phyloP scores from a whole-genome alignment of 2,888 invertebrate species.

The Catonia carolina region DNA sequence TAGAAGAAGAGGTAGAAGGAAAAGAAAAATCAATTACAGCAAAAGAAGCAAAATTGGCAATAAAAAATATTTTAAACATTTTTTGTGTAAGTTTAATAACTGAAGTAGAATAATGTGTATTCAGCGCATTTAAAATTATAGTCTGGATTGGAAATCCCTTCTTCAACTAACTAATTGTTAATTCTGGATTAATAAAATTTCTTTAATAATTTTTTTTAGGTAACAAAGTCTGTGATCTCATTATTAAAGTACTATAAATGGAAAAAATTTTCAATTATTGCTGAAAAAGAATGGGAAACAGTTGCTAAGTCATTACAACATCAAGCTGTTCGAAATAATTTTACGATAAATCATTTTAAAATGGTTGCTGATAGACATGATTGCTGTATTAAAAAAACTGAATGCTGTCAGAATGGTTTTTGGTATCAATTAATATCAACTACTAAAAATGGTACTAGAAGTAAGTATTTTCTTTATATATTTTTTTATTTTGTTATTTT shows the following conservation, averaged over 20 bases:
- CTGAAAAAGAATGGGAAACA: constrained; percentile 71
- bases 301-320: constrained; percentile 74
- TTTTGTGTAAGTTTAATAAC: too few species aligned
- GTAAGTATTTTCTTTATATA: constrained; percentile 50
- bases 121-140: too few species aligned
- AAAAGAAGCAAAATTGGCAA: too few species aligned
- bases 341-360: constrained; percentile 75
- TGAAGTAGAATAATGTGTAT: too few species aligned
- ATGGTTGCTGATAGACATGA: constrained; percentile 63
- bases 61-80: too few species aligned
- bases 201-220: constrained; percentile 49
- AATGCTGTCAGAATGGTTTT: constrained; percentile 69
- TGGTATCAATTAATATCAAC: constrained; percentile 80
- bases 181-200: not conserved
- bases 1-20: too few species aligned
- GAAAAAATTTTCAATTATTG: constrained; percentile 86
- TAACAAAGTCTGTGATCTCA: constrained; percentile 90
- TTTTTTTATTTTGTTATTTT: too few species aligned
- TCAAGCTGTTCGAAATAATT: constrained; percentile 67
- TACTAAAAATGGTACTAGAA: constrained; percentile 78
- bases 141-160: too few species aligned
- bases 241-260: constrained; percentile 86
- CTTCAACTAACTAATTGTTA: not conserved
- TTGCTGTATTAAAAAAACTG: constrained; percentile 67
- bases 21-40: too few species aligned